Evolutionary conservation across 1,140 invertebrate species (phyloP), one percentile per base, ranked within the genome.

Genomic region (Euwallacea similis): DNA sequence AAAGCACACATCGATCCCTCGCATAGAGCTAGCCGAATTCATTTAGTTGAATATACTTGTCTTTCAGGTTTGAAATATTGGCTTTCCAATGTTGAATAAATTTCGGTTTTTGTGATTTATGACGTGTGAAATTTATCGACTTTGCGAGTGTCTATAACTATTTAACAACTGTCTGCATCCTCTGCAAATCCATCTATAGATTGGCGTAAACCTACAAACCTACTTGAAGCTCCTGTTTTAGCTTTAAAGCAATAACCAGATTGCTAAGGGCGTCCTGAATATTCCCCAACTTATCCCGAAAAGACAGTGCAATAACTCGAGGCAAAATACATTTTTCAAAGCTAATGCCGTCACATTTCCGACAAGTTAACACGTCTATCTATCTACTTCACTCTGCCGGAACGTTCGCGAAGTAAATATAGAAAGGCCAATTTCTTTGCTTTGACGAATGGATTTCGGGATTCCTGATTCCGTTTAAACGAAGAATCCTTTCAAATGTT

Each of bases 301-400:
- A 50, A 50, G 46, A 50, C 46, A 50, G 46, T 50, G 46, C 46
- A 50, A 50, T 50, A 56, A 56, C n/a, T 56, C 54, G 54, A 56
- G 16, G 54, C 33, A 41, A 61, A 61, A 61, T 43, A 43, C 59
- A 61, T 61, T 61, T 61, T 61, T 61, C 59, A 61, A 61, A 61
- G 59, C 42, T 61, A 61, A 61, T 61, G 59, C 59, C 42, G 59
- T 61, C 59, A 61, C 59, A 61, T 42, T 61, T 61, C 59, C 59
- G 59, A 61, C 59, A 61, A 61, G 59, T 61, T 61, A 61, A 61
- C 59, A 61, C 33, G 42, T 61, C 59, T 61, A 61, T 61, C 59
- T 61, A 61, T 61, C 59, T 61, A 61, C 59, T 61, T 61, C 59
- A 61, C 13, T 58, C 21, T 33, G 55, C 55, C n/a, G 55, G 55